These are phyloP conservation scores for Varecia variegata DNA, from an alignment of 2,797 vertebrate genomes.

Conservation along the genomic window DNA sequence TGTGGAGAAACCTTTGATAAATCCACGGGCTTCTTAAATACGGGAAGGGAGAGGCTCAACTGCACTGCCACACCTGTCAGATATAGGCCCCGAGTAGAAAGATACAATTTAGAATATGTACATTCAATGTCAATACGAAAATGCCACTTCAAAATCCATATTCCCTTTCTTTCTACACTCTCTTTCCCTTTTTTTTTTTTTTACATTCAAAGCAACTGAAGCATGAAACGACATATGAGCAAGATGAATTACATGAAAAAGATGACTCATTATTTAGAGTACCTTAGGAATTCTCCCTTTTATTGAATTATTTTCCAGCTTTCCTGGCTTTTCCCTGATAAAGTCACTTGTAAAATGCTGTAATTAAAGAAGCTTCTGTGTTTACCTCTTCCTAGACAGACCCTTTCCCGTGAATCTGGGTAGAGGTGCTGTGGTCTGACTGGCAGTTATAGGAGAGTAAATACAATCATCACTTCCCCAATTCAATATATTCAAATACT, in stretches of 20 bases:
- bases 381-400: constrained; percentile 79
- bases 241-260: constrained; percentile 73
- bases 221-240: constrained; percentile 65
- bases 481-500: neutral
- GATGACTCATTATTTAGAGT: constrained; percentile 76
- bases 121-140: constrained; percentile 59
- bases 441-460: neutral
- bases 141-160: constrained; percentile 27
- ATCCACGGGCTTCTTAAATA: constrained; percentile 7
- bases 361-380: constrained; percentile 85
- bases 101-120: neutral
- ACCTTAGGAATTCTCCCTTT: constrained; percentile 69
- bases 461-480: neutral
- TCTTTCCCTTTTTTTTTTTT: neutral
- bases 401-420: constrained; percentile 34
- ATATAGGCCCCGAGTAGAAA: constrained; percentile 58
- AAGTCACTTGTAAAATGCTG: constrained; percentile 81
- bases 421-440: neutral
- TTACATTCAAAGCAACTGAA: constrained; percentile 63
- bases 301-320: constrained; percentile 79
- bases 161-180: neutral
- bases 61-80: constrained; percentile 33
- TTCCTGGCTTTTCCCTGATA: constrained; percentile 84
- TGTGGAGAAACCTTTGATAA: constrained; percentile 38
- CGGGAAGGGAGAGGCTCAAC: neutral